Base-by-base conservation (phyloP, 2,113 vertebrate genomes). In the Columbina picui region DNA sequence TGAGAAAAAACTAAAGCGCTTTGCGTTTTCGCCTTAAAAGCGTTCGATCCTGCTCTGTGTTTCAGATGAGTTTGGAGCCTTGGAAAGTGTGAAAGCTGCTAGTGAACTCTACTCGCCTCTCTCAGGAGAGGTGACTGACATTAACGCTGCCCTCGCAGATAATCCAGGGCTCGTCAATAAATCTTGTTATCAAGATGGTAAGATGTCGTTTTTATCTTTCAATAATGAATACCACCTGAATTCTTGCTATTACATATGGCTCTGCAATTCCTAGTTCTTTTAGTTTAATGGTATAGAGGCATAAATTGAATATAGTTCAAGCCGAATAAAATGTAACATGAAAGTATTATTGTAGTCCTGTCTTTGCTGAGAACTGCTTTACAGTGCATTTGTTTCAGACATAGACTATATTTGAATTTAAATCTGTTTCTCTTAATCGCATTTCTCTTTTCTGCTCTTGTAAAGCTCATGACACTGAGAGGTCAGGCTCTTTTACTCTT, bases 31-130 rank as follows among this genome's bases (percentile, higher is more conserved):
- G 26, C 52, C 17, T 71, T 32, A 39, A 22, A 64, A 93, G 56
- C 4, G 0, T 39, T 59, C 14, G 19, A 8, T 68, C 10, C 0
- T 57, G 7, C 91, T 80, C 32, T 94, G 19, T 93, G 45, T 97
- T 96, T 53, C 95, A 99, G 99, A 99, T 97, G 99, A 99, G 94
- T 99, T 99, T 98, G 99, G 99, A 85, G 98, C 99, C 94, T 97
- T 99, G 97, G 99, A 99, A 97, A 99, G 99, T 68, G 99, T 99
- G 73, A 99, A 99, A 97, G 99, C 99, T 96, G 99, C 99, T 91
- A 99, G 99, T 97, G 99, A 99, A 97, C 98, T 99, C 41, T 99
- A 99, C 94, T 99, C 99, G 41, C 99, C 99, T 81, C 89, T 99
- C 83, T 98, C 99, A 5, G 99, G 99, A 94, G 99, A 99, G 97